Evolutionary conservation across 2,797 vertebrate genomes (phyloP).

Genomic region (Vultur gryphus): DNA sequence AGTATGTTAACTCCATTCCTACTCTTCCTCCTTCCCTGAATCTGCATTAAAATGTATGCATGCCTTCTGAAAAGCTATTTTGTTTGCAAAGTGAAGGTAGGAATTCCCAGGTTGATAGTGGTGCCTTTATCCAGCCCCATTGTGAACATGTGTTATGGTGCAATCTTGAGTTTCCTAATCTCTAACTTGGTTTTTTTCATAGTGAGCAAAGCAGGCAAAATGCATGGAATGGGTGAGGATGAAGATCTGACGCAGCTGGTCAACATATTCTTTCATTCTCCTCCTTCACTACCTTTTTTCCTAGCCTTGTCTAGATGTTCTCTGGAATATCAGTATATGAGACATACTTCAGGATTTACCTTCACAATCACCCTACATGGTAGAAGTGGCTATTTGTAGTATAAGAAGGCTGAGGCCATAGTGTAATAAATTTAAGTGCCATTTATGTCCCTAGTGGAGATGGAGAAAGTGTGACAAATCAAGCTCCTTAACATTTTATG

Average conservation of each 20-base stretch:
- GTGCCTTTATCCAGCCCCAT: neutral
- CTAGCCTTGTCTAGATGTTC: neutral
- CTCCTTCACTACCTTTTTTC: neutral
- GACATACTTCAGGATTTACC: neutral
- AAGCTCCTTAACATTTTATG: neutral
- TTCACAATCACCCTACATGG: neutral
- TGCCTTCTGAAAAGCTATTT: neutral
- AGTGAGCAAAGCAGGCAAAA: neutral
- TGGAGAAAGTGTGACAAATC: neutral
- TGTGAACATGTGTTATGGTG: neutral
- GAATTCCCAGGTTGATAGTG: neutral
- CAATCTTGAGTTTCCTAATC: neutral
- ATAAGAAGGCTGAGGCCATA: neutral
- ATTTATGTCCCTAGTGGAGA: neutral
- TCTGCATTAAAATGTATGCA: neutral
- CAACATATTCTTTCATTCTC: neutral
- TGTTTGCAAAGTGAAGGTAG: neutral
- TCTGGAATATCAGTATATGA: neutral
- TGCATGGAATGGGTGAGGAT: neutral
- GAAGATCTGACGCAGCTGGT: neutral
- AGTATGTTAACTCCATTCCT: neutral
- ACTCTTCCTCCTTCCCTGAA: neutral
- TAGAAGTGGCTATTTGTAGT: neutral
- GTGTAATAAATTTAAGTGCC: neutral
- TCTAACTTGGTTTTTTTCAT: neutral